Evolutionary conservation across 1,140 invertebrate species (phyloP).

Genomic region (Mya arenaria): DNA sequence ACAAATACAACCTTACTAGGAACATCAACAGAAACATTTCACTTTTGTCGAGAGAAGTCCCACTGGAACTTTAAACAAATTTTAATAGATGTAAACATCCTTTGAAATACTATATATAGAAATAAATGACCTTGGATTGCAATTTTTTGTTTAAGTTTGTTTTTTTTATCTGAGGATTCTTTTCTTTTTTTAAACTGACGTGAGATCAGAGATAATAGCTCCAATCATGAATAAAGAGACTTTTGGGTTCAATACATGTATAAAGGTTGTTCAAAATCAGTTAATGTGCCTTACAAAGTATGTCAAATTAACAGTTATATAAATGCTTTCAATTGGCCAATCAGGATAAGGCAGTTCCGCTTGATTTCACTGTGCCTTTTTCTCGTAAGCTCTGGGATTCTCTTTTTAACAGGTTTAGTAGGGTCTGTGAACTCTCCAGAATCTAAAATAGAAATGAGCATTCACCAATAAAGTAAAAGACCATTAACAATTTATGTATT

Average conservation of each 20-base stretch:
- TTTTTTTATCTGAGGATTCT: no score
- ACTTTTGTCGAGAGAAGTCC: no score
- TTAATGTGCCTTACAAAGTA: no score
- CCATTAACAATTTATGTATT: neutral
- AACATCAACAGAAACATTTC: no score
- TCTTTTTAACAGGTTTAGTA: slow-evolving; percentile 79
- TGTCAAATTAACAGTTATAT: neutral
- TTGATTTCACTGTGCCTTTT: slow-evolving; percentile 55
- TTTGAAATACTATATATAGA: no score
- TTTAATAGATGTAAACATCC: no score
- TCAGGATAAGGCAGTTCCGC: slow-evolving; percentile 44
- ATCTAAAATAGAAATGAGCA: slow-evolving; percentile 71
- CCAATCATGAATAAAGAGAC: neutral
- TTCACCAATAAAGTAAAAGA: neutral
- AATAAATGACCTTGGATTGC: no score
- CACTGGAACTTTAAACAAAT: no score
- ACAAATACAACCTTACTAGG: no score
- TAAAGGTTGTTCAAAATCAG: neutral
- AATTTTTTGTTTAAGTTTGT: no score
- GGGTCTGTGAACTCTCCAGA: slow-evolving; percentile 81
- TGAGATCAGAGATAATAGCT: no score
- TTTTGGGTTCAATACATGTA: neutral
- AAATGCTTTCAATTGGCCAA: neutral
- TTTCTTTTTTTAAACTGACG: no score
- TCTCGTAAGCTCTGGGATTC: slow-evolving; percentile 76